Evolutionary conservation across 2,888 invertebrate genomes (phyloP).

Genomic region (Apodemia mormo): DNA sequence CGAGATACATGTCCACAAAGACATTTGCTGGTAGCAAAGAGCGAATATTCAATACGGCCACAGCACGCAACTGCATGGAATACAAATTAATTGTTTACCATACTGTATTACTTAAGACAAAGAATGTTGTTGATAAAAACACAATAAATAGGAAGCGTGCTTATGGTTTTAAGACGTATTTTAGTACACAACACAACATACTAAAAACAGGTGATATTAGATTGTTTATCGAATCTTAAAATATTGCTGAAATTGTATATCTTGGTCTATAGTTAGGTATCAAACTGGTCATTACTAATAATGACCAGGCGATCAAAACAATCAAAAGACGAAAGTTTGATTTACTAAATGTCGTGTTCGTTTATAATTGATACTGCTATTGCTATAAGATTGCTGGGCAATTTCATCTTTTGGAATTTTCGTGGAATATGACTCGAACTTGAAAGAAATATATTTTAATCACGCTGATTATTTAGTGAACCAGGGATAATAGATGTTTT

Average conservation of each 20-base stretch:
- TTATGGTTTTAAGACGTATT: slow-evolving; percentile 4
- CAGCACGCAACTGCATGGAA: slow-evolving; percentile 52
- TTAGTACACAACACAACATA: not conserved
- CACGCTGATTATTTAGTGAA: too few relatives aligned
- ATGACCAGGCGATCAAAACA: too few relatives aligned
- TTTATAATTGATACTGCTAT: too few relatives aligned
- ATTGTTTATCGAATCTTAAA: not conserved
- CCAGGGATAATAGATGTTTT: too few relatives aligned
- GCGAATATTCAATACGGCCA: slow-evolving; percentile 65
- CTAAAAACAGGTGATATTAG: not conserved
- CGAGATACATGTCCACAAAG: slow-evolving; percentile 55
- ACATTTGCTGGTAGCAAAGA: slow-evolving; percentile 56
- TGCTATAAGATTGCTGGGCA: too few relatives aligned
- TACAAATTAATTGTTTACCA: slow-evolving; percentile 68
- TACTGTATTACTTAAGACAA: slow-evolving; percentile 63
- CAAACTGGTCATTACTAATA: too few relatives aligned
- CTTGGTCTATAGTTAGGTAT: not conserved
- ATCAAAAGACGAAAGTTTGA: too few relatives aligned
- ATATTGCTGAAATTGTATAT: not conserved
- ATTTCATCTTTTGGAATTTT: too few relatives aligned
- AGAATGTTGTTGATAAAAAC: slow-evolving; percentile 52
- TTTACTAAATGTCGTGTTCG: too few relatives aligned
- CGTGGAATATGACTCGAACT: too few relatives aligned
- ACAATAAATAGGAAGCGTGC: slow-evolving; percentile 46
- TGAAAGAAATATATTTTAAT: too few relatives aligned